Evolutionary conservation across 2,797 vertebrate species (phyloP), one percentile per base, ranked within the genome.

Genomic region (Hydrocynus forskahlii): DNA sequence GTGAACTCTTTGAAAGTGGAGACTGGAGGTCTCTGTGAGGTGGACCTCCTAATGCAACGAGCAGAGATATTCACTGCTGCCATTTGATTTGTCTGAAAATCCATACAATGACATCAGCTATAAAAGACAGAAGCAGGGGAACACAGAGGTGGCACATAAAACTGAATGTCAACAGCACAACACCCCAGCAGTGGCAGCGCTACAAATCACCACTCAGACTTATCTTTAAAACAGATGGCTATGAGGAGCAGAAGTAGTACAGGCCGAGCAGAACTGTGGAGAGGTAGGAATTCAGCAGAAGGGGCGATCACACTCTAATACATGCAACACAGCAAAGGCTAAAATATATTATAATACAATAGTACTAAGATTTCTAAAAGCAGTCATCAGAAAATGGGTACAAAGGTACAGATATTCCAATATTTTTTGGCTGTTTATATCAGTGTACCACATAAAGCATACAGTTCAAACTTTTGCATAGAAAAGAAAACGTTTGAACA

Each of bases 171-270:
- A 76, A 86, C 85, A 84, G 86, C 85, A 70, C 85, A 40, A 89
- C 78, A 83, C 83, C 73, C 76, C 67, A 84, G 87, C 89, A 86
- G 86, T 85, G 89, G 89, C 92, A 91, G 86, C 48, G 82, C 89
- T 80, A 91, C 93, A 93, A 94, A 94, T 94, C 91, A 94, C 78
- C 77, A 35, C 73, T 66, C 13, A 67, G 68, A 77, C 88, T 89
- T 87, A 93, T 93, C 88, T 90, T 87, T 83, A 92, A 93, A 94
- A 91, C 93, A 95, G 92, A 93, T 92, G 92, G 80, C 86, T 85
- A 76, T 14, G 67, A 88, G 71, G 75, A 84, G 54, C 55, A 79
- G 50, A 71, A 29, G 48, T 55, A 50, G 50, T 52, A 16, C 35
- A 40, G 76, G 35, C 12, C 55, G 40, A 35, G 40, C 21, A 60